Conservation (phyloP, 2,797 vertebrate species). For the Notamacropus eugenii region DNA sequence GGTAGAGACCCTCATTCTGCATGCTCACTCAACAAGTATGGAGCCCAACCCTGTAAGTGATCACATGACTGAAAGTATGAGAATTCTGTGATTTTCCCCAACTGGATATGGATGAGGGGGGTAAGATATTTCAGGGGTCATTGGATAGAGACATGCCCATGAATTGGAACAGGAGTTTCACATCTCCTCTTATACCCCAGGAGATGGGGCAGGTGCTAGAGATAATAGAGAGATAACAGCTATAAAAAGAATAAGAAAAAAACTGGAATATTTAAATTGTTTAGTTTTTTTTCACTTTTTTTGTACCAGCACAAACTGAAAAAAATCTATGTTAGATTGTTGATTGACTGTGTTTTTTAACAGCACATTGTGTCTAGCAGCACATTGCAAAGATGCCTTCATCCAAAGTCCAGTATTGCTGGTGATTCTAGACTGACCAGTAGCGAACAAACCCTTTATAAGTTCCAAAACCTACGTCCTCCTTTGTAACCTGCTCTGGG, state of each 20-base stretch:
- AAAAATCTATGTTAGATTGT: constrained; percentile 52
- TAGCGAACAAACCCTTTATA: neutral
- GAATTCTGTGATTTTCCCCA: neutral
- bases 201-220: neutral
- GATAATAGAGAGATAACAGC: neutral
- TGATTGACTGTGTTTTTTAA: constrained; percentile 45
- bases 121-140: neutral
- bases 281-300: neutral
- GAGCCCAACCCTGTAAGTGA: neutral
- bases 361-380: neutral
- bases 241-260: constrained; percentile 16
- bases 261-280: neutral
- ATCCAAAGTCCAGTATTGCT: neutral
- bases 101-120: neutral
- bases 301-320: constrained; percentile 41
- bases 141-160: rapidly evolving
- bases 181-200: neutral
- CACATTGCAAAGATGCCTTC: neutral
- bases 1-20: neutral
- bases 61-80: neutral
- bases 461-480: neutral
- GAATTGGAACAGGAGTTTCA: neutral
- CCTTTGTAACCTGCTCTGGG: neutral
- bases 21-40: neutral
- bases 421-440: neutral